phyloP scores from a whole-genome alignment of 2,888 invertebrate species.

The Nudaria mundana region DNA sequence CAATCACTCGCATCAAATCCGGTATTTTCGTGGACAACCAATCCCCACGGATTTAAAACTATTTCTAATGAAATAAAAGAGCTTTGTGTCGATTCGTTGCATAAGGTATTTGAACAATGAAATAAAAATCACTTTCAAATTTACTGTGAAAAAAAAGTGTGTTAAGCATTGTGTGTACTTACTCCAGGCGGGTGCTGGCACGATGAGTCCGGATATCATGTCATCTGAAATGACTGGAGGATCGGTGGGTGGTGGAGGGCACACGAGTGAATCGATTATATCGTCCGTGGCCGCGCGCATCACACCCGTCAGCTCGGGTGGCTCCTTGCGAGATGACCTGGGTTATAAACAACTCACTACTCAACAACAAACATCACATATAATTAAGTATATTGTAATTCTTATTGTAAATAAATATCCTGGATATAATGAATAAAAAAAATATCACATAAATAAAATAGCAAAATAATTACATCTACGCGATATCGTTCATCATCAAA shows the following conservation, averaged over 20 bases:
- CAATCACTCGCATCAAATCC: constrained; percentile 2
- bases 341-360: constrained; percentile 18
- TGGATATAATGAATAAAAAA: no score
- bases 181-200: constrained; percentile 98
- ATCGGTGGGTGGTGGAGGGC: constrained; percentile 97
- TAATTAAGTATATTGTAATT: no score
- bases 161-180: constrained; percentile 77
- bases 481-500: constrained; percentile 1
- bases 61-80: constrained; percentile 4
- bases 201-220: constrained; percentile 97
- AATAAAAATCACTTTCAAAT: no score
- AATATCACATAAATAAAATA: no score
- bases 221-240: constrained; percentile 96
- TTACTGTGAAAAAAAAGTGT: no score
- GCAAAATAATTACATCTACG: neutral
- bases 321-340: constrained; percentile 91
- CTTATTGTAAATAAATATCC: no score
- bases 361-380: constrained; percentile 9
- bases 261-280: constrained; percentile 96
- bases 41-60: constrained; percentile 3
- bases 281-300: constrained; percentile 95
- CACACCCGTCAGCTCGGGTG: constrained; percentile 87
- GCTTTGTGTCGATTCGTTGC: no score
- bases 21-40: neutral
- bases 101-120: no score